phyloP scores from a whole-genome alignment of 2,797 vertebrate species.

The Coracias cyanogaster region DNA sequence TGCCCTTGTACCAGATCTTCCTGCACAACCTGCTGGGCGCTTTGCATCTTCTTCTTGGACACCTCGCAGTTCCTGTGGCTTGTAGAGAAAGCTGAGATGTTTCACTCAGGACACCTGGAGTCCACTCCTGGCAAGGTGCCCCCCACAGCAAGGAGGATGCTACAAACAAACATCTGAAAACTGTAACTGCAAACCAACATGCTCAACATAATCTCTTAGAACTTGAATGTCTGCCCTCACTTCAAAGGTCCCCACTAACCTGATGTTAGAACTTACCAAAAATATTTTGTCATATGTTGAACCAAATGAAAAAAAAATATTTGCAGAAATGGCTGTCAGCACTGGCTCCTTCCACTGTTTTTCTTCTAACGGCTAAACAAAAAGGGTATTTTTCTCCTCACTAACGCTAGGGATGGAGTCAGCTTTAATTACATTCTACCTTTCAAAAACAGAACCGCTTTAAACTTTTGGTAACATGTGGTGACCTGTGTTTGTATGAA shows the following conservation, averaged over 20 bases:
- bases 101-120: not conserved
- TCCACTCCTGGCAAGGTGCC: not conserved
- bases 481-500: not conserved
- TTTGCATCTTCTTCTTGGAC: not conserved
- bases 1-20: not conserved
- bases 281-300: not conserved
- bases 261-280: not conserved
- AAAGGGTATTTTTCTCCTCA: not conserved
- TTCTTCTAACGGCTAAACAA: not conserved
- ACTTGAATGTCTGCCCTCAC: not conserved
- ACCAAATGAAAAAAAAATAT: not conserved
- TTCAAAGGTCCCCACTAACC: not conserved
- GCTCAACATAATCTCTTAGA: not conserved
- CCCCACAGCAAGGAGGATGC: not conserved
- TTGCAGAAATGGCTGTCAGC: not conserved
- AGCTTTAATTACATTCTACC: not conserved
- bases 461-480: conserved; percentile 1
- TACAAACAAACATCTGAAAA: not conserved
- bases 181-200: not conserved
- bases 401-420: not conserved
- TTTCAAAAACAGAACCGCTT: not conserved
- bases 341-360: not conserved
- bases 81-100: not conserved
- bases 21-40: not conserved
- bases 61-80: not conserved